These are phyloP conservation scores for Lutraria lutraria DNA, from an alignment of 2,888 invertebrate species.

Conservation along the genomic window DNA sequence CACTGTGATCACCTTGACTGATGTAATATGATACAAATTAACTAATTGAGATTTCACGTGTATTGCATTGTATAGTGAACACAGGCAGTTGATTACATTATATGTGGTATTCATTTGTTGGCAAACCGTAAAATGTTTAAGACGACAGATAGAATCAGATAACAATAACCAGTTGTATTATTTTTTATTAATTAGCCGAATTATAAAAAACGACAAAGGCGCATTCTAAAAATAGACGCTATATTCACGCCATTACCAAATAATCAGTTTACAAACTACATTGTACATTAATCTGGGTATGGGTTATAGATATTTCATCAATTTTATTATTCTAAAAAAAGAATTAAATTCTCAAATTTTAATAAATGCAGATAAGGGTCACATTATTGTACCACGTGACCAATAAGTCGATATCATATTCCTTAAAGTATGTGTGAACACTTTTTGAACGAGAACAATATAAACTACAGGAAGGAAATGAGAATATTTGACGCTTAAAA, in stretches of 20 bases:
- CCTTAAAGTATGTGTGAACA: too few species aligned
- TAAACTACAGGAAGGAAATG: too few species aligned
- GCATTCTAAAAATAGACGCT: not conserved
- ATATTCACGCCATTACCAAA: not conserved
- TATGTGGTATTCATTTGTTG: not conserved
- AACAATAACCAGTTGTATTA: not conserved
- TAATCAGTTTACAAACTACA: not conserved
- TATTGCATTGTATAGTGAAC: not conserved
- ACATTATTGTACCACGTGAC: too few species aligned
- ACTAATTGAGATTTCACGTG: constrained; percentile 1
- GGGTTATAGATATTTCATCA: not conserved
- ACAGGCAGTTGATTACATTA: not conserved
- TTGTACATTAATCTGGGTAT: not conserved
- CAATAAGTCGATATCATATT: too few species aligned
- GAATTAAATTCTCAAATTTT: too few species aligned
- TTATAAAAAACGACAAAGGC: not conserved
- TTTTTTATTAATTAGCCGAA: not conserved
- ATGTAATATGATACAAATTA: not conserved
- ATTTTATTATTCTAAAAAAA: too few species aligned
- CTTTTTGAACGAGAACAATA: too few species aligned
- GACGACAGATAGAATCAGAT: not conserved
- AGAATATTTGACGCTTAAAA: too few species aligned
- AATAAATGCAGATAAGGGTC: too few species aligned
- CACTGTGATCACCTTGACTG: not conserved
- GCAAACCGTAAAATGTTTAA: not conserved